phyloP scores from a whole-genome alignment of 2,888 invertebrate species.

The Agrilus mali region DNA sequence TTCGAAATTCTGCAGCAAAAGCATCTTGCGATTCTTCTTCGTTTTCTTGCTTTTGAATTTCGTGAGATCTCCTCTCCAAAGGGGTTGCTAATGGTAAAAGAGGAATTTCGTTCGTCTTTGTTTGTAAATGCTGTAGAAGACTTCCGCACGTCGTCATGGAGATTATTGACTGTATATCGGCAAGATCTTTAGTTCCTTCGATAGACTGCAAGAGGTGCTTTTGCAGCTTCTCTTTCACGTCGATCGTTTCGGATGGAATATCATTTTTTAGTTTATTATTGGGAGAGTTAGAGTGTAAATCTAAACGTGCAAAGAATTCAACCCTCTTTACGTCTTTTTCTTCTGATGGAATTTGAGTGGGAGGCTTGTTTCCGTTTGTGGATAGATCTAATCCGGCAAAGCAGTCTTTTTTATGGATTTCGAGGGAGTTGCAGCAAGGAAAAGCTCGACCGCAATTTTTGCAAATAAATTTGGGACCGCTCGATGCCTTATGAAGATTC shows the following conservation, averaged over 20 bases:
- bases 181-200: slow-evolving; percentile 60
- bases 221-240: slow-evolving; percentile 19
- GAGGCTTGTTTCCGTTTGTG: slow-evolving; percentile 20
- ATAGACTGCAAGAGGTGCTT: slow-evolving; percentile 22
- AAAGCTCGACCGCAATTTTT: slow-evolving; percentile 59
- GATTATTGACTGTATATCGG: slow-evolving; percentile 75
- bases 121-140: slow-evolving; percentile 49
- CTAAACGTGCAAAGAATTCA: slow-evolving; percentile 70
- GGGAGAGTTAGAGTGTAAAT: slow-evolving; percentile 59
- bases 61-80: slow-evolving; percentile 14
- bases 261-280: slow-evolving; percentile 6
- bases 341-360: slow-evolving; percentile 25
- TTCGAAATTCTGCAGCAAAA: slow-evolving; percentile 73
- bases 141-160: slow-evolving; percentile 61
- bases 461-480: slow-evolving; percentile 51
- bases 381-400: slow-evolving; percentile 27
- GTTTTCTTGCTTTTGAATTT: slow-evolving; percentile 16
- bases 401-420: slow-evolving; percentile 51
- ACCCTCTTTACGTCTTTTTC: slow-evolving; percentile 54
- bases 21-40: slow-evolving; percentile 68
- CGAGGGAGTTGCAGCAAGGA: slow-evolving; percentile 52
- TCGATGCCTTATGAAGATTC: slow-evolving; percentile 45
- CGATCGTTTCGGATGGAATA: background rate
- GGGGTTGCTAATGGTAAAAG: slow-evolving; percentile 8
- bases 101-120: slow-evolving; percentile 33